Base-by-base conservation (phyloP, 2,888 invertebrate genomes). In the Arenicola marina region DNA sequence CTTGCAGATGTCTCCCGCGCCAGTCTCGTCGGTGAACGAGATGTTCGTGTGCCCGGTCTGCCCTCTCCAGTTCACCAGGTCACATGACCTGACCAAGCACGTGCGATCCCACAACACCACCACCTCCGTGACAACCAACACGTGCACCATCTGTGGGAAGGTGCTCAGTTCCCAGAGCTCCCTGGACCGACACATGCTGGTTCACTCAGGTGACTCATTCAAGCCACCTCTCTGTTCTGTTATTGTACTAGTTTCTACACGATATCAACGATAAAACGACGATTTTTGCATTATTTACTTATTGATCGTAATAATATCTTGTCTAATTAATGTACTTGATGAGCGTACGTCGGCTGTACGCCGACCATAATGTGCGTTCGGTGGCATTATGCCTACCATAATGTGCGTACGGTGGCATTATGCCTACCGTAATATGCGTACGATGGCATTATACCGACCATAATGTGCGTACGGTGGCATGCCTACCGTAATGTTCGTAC, bases 131-230 rank as follows among this genome's bases (percentile, higher is more conserved):
- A 68, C 72, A 44, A 69, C 77, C 56, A 80, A 87, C 79, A 84
- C 86, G 34, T 91, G 90, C 80, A 86, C 87, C 46, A 87, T 89
- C 66, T 90, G 90, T 80, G 85, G 86, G 69, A 90, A 92, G 84
- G 78, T 88, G 57, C 84, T 92, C 32, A 90, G 90, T 76, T 92
- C 91, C 4, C 89, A 90, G 73, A 90, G 90, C 68, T 91, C 91
- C 51, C 84, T 92, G 72, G 92, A 92, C 78, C 86, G 91, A 32
- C 92, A 92, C 84, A 89, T 91, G 74, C 84, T 92, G 61, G 90
- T 91, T 2, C 92, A 92, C 80, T 90, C 90, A 44, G 82, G 83
- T 83, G 62, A 65, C n/a, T n/a, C n/a, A n/a, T n/a, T n/a, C n/a
- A n/a, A n/a, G n/a, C n/a, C n/a, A n/a, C n/a, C n/a, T n/a, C n/a